These are phyloP conservation scores for Patiria pectinifera DNA, from an alignment of 53 echinoderm and acorn worm genomes.

Conservation along the genomic window DNA sequence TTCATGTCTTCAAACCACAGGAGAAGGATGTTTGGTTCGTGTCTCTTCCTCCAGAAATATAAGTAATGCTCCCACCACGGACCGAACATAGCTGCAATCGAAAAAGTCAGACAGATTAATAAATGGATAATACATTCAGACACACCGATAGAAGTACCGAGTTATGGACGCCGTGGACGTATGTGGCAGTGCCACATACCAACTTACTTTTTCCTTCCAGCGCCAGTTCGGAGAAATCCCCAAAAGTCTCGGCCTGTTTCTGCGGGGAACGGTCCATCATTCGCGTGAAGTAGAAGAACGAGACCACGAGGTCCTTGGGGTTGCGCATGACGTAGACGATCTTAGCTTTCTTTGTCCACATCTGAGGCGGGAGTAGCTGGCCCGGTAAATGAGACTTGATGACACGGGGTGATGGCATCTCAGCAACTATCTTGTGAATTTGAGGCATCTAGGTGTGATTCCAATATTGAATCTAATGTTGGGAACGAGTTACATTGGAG, in stretches of 20 bases:
- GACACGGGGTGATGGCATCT: conserved; percentile 50
- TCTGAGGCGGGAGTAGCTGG: conserved; percentile 56
- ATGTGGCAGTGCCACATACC: background rate
- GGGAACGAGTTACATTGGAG: background rate
- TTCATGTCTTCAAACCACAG: conserved; percentile 46
- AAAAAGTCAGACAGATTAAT: no score
- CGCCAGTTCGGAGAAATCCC: background rate
- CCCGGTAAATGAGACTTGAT: conserved; percentile 48
- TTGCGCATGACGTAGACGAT: conserved; percentile 58
- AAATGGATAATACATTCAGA: no score
- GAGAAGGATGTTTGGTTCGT: conserved; percentile 39
- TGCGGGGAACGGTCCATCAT: background rate
- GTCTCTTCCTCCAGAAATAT: conserved; percentile 53
- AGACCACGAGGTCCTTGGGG: conserved; percentile 54
- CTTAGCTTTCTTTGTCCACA: conserved; percentile 49
- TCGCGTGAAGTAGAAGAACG: conserved; percentile 33
- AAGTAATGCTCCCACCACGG: conserved; percentile 52
- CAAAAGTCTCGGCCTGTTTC: background rate
- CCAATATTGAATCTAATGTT: no score
- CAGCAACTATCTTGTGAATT: conserved; percentile 21
- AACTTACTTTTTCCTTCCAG: background rate
- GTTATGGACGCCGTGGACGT: background rate
- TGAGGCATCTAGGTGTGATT: background rate
- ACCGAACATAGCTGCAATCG: no score
- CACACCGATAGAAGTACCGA: no score